A percentile compares a stretch with the other conserved stretches of the same genome.
These are phyloP conservation scores for Sycobia sp. DNA, from an alignment of 1,140 invertebrate species.

Conservation along the genomic window DNA sequence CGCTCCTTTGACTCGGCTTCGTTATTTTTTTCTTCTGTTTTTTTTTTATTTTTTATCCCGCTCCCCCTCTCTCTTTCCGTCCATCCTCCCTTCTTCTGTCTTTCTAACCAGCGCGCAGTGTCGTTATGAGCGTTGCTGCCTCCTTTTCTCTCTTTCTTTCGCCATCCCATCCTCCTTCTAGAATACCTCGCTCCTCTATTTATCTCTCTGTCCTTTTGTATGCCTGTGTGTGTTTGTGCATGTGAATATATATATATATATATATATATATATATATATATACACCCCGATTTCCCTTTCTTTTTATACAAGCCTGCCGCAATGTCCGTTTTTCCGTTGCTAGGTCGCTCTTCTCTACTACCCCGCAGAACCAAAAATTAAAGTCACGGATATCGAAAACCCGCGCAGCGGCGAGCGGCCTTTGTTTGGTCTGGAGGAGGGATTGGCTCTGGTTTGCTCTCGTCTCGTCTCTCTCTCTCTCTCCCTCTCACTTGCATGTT, in stretches of 20 bases:
- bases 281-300: too few species aligned
- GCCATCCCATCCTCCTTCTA: too few species aligned
- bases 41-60: not conserved
- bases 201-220: not conserved
- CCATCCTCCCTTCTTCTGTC: not conserved
- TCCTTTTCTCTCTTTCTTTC: constrained; percentile 29
- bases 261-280: too few species aligned
- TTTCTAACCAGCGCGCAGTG: not conserved
- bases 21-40: too few species aligned
- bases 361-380: constrained; percentile 24
- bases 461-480: too few species aligned
- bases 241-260: too few species aligned
- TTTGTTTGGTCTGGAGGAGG: too few species aligned
- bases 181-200: too few species aligned
- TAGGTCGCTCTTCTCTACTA: constrained; percentile 7
- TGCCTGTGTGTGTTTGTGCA: too few species aligned
- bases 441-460: constrained; percentile 7
- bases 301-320: too few species aligned
- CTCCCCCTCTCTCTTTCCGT: not conserved
- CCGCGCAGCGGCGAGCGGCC: too few species aligned
- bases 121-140: not conserved
- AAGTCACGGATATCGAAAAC: constrained; percentile 17
- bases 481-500: not conserved
- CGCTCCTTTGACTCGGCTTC: constrained; percentile 11
- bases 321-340: too few species aligned